These are phyloP conservation scores for Protaetia brevitarsis DNA, from an alignment of 1,140 invertebrate species.

Conservation along the genomic window DNA sequence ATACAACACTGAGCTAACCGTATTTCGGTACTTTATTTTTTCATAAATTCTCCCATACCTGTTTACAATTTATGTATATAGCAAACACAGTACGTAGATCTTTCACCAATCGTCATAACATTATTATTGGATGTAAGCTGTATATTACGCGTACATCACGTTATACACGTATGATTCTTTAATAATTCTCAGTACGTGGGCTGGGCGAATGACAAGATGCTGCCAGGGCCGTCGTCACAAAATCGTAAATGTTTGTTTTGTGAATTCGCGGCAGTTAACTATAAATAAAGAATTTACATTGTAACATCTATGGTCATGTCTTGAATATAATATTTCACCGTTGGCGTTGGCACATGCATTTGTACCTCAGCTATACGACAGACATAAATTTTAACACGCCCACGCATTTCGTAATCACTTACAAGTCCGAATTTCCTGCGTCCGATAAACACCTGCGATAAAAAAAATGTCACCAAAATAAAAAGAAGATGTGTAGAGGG, in stretches of 20 bases:
- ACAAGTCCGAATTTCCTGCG: constrained; percentile 1
- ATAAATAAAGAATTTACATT: constrained; percentile 37
- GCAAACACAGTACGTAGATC: no score
- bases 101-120: no score
- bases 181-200: neutral
- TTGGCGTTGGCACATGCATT: constrained; percentile 40
- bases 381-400: constrained; percentile 37
- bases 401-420: constrained; percentile 18
- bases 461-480: constrained; percentile 6
- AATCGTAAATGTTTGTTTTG: neutral
- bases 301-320: constrained; percentile 38
- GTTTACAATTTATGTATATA: no score
- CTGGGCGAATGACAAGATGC: neutral
- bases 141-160: no score
- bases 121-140: no score
- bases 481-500: no score
- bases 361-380: constrained; percentile 31
- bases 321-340: constrained; percentile 41
- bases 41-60: no score
- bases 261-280: neutral
- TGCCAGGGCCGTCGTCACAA: neutral
- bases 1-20: no score
- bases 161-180: no score
- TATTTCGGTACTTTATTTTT: no score
- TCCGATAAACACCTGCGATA: neutral